Percentiles rank a stretch among this genome's conserved stretches.
Conservation (phyloP, 2,797 vertebrate species). For the Trachops cirrhosus region DNA sequence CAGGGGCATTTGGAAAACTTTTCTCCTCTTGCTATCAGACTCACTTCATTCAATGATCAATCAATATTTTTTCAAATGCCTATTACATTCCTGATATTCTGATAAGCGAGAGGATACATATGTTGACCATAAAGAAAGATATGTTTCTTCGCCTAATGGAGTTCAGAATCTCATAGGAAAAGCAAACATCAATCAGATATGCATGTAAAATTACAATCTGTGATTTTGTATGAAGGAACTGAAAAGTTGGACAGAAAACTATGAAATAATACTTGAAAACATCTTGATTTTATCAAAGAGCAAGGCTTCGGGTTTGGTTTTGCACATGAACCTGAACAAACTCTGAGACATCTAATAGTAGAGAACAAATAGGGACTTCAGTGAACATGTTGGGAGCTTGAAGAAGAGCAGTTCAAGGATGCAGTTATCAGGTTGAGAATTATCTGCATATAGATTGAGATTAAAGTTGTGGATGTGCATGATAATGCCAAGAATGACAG, state of each 20-base stretch:
- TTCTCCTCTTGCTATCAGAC: not conserved
- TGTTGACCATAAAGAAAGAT: not conserved
- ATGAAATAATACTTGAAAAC: not conserved
- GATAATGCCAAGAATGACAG: not conserved
- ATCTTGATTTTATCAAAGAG: not conserved
- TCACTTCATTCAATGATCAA: not conserved
- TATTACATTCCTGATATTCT: not conserved
- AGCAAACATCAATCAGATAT: not conserved
- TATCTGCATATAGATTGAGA: not conserved
- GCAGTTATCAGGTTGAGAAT: not conserved
- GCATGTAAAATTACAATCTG: not conserved
- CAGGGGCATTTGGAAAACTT: not conserved
- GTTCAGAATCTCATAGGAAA: not conserved
- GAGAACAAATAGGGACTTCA: not conserved
- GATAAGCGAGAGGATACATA: not conserved
- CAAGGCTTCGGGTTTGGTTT: not conserved
- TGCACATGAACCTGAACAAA: not conserved
- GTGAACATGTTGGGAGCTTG: rapidly evolving
- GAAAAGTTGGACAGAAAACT: not conserved
- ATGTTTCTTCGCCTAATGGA: not conserved
- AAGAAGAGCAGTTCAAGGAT: not conserved
- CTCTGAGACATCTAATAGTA: not conserved
- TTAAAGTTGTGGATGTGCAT: not conserved
- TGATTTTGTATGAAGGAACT: not conserved
- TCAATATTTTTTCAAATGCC: not conserved